Base-by-base conservation (phyloP, 2,797 vertebrate genomes). In the Acridotheres tristis region DNA sequence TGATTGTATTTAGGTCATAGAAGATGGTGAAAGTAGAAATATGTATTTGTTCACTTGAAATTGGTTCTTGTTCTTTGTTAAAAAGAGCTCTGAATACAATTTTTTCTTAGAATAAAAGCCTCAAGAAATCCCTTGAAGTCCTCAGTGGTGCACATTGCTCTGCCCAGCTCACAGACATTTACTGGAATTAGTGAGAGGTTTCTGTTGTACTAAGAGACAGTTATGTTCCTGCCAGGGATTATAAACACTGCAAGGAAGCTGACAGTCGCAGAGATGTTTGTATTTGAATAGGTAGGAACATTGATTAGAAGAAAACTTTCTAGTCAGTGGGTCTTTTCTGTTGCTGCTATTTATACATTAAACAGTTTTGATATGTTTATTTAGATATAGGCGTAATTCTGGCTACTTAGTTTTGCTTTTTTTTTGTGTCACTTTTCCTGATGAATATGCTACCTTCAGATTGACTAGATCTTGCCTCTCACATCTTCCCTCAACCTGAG, bases 121-220 rank as follows among this genome's bases (percentile, higher is more conserved):
- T 30, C 47, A 91, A 43, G 0, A 15, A 76, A 76, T 47, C 13
- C 25, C 10, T 48, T 13, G 1, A 54, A 53, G 22, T 21, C 13
- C 13, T 85, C 25, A 38, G n/a, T 63, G 20, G 18, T 0, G 0
- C 15, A 15, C 23, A 21, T 17, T 42, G 16, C 48, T 83, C 47
- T 89, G 16, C 17, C 19, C 36, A 38, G 9, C 9, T 67, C 26
- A 16, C 45, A 45, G 20, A 7, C 8, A 68, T 27, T 22, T 22
- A 7, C 16, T 66, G 34, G 20, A 68, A 65, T 4, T 51, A 22
- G 16, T 69, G 54, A 25, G 48, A 15, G 11, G 8, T 54, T 63
- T 59, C 26, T 30, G 13, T 30, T 42, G 27, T 38, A 5, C 7
- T 15, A 45, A 45, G 11, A 73, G 42, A 57, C 27, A 43, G n/a